Base-by-base conservation (phyloP, 2,888 invertebrate genomes). In the Pristionchus entomophagus region DNA sequence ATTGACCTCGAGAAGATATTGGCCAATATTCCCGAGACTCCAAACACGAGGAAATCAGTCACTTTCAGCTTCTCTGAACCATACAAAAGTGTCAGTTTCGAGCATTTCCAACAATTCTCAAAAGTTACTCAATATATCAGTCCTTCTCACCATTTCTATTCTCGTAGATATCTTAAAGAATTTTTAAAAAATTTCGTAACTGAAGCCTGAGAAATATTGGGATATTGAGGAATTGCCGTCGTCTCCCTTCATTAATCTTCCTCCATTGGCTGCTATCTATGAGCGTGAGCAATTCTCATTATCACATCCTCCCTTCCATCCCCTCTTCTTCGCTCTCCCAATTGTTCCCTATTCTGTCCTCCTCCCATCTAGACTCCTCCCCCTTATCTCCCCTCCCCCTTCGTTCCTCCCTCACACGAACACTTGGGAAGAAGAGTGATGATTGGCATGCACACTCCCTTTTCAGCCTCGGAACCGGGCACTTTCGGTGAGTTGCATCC, bases 1-100 rank as follows among this genome's bases (percentile, higher is more conserved):
- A 10, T 45, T 14, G 45, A 45, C 45, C 14, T 35, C 0, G 73
- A 73, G 12, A 45, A 26, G 41, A 73, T 73, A 0, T 26, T 73
- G 10, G 38, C 41, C 38, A 22, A 73, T 4, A 73, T 73, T 41
- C 73, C 73, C 10, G 73, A 73, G 8, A 73, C 73, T 41, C 73
- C 73, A 3, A 73, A 73, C 26, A 73, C 73, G 26, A 35, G 73
- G 41, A 73, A 73, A 73, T 73, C 73, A 45, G 73, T 73, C 2
- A 73, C 73, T 0, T 73, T 73, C 73, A 26, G n/a, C 26, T 41
- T 41, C n/a, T 26, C n/a, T n/a, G n/a, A n/a, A n/a, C n/a, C 73
- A 1, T n/a, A n/a, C 73, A 73, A 45, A 45, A 41, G 5, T 26
- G 73, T 41, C 0, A 73, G 73, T 41, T 22, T 6, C 0, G 41